Evolutionary conservation across 2,888 invertebrate species (phyloP).

Genomic region (Hoplodrina ambigua): DNA sequence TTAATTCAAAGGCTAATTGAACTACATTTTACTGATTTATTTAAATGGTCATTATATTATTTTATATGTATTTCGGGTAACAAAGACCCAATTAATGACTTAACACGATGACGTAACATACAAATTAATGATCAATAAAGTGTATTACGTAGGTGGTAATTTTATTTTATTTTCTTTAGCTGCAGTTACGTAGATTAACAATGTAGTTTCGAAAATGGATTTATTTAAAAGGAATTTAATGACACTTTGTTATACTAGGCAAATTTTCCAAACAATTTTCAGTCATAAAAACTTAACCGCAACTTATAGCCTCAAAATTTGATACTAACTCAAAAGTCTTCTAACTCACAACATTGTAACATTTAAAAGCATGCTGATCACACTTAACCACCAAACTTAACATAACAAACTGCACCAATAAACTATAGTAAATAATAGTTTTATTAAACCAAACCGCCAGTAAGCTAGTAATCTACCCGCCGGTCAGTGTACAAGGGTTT

Average conservation of each 20-base stretch:
- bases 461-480: constrained; percentile 32
- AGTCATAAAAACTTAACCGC: constrained; percentile 16
- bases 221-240: neutral
- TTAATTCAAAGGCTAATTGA: neutral
- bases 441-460: constrained; percentile 53
- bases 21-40: too few relatives aligned
- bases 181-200: neutral
- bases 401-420: constrained; percentile 43
- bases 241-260: neutral
- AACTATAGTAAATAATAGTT: constrained; percentile 58
- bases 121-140: too few relatives aligned
- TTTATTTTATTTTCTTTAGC: too few relatives aligned
- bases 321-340: neutral
- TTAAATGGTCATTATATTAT: too few relatives aligned
- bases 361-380: neutral
- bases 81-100: too few relatives aligned
- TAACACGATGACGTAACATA: too few relatives aligned
- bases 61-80: too few relatives aligned
- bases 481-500: constrained; percentile 42
- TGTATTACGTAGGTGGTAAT: too few relatives aligned
- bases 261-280: neutral
- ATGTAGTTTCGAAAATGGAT: neutral
- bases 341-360: constrained; percentile 19
- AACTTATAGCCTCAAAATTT: constrained; percentile 2
- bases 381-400: constrained; percentile 20